Evolutionary conservation across 2,113 vertebrate genomes (phyloP).

Genomic region (Varanus komodoensis): DNA sequence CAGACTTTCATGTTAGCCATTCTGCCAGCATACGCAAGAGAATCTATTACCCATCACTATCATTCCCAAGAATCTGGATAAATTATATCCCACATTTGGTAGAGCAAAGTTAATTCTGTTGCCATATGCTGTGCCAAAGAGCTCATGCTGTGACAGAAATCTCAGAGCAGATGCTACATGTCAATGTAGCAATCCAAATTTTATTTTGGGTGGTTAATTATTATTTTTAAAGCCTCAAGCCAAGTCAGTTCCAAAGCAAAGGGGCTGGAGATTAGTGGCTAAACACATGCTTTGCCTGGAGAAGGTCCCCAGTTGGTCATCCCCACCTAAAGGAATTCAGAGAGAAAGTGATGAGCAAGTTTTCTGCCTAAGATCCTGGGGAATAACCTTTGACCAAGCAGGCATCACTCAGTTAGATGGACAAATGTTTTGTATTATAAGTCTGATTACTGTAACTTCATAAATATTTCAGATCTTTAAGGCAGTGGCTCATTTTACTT

Average conservation of each 20-base stretch:
- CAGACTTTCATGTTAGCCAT: slow-evolving; percentile 52
- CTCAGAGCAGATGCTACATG: slow-evolving; percentile 58
- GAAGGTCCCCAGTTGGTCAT: background rate
- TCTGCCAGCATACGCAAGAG: slow-evolving; percentile 54
- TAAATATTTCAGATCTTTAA: background rate
- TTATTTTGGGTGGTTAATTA: background rate
- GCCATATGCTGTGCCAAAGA: slow-evolving; percentile 76
- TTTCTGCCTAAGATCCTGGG: no score
- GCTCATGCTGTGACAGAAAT: slow-evolving; percentile 63
- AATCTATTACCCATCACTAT: slow-evolving; percentile 68
- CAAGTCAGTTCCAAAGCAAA: background rate
- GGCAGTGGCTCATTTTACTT: background rate
- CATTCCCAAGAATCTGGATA: slow-evolving; percentile 59
- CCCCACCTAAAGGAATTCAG: background rate
- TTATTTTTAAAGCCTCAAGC: background rate
- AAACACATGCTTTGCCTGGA: background rate
- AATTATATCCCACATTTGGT: slow-evolving; percentile 73
- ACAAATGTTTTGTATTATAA: background rate
- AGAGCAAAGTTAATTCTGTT: slow-evolving; percentile 76
- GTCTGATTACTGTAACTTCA: background rate
- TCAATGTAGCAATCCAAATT: slow-evolving; percentile 34
- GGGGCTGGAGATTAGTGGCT: background rate
- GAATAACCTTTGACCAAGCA: background rate
- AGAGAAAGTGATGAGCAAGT: background rate
- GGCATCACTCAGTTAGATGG: background rate